These are phyloP conservation scores for Parambassis ranga DNA, from an alignment of 2,797 vertebrate species.

Conservation along the genomic window DNA sequence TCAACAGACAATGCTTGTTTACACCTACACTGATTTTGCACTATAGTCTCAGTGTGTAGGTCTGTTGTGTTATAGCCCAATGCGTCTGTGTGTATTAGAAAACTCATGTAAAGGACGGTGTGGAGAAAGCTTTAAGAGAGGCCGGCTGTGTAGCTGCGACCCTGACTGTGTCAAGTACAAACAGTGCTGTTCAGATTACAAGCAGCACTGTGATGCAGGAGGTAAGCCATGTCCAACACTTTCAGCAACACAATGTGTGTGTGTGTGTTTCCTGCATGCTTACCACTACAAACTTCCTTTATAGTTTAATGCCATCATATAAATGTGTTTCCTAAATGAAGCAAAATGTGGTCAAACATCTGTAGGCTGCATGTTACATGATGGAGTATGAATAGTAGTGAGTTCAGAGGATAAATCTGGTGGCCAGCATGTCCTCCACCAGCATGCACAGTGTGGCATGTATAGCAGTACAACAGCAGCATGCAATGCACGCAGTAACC, in stretches of 20 bases:
- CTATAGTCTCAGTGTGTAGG: background rate
- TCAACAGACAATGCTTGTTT: too few relatives aligned
- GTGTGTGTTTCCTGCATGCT: conserved; percentile 3
- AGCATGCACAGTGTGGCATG: conserved; percentile 45
- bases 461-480: background rate
- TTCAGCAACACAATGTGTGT: conserved; percentile 5
- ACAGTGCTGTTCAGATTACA: conserved; percentile 89
- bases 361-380: conserved; percentile 25
- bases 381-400: background rate
- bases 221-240: conserved; percentile 59
- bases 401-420: background rate
- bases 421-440: conserved; percentile 18
- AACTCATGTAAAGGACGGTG: conserved; percentile 92
- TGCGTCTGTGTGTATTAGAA: conserved; percentile 69
- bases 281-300: background rate
- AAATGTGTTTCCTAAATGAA: background rate
- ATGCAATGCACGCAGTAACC: conserved; percentile 53
- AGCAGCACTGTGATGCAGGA: conserved; percentile 76
- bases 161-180: conserved; percentile 77
- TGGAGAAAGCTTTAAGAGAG: conserved; percentile 86
- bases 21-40: too few relatives aligned
- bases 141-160: conserved; percentile 89
- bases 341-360: background rate
- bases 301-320: background rate
- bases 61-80: background rate